Base-by-base conservation (phyloP, 2,888 invertebrate genomes). In the Podabrus alpinus region DNA sequence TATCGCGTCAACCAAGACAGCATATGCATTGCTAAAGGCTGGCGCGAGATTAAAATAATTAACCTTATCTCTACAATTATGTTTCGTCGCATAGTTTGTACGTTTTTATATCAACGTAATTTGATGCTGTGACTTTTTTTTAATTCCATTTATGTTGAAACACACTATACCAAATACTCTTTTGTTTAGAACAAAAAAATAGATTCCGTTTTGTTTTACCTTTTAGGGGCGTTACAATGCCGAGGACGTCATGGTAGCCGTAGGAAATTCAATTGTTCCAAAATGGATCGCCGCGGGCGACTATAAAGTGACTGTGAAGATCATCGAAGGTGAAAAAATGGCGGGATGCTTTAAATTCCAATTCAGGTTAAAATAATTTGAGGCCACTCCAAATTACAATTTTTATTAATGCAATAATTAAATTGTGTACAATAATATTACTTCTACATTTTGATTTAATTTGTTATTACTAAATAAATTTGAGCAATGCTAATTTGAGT, bases 271-370 rank as follows among this genome's bases (percentile, higher is more conserved):
- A 1, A 24, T 73, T 4, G 69, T 73, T 3, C 73, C 73, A 15
- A 73, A 73, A 73, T 73, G 73, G 73, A 73, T 73, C 5, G 73
- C 73, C 1, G 17, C 69, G 3, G 73, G 73, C 0, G 17, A 73
- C 64, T 73, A 73, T 13, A 73, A 69, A 17, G 29, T 69, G 15
- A 64, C 13, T 0, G 1, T 73, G 1, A 69, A 21, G 19, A 69
- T 73, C 3, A n/a, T 10, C 13, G 69, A 73, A 16, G 29, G n/a
- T 15, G 59, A 66, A n/a, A 29, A 24, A 69, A 69, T 64, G 19
- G 69, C 60, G 13, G 73, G 69, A 5, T 73, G 73, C 24, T 69
- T 73, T 45, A 45, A 64, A 45, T 73, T 73, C 64, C 73, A 73
- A 64, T 66, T 73, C n/a, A 29, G 73, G 17, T 45, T 73, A 60